These are phyloP conservation scores for Portevinia maculata DNA, from an alignment of 2,888 invertebrate species.

Conservation along the genomic window DNA sequence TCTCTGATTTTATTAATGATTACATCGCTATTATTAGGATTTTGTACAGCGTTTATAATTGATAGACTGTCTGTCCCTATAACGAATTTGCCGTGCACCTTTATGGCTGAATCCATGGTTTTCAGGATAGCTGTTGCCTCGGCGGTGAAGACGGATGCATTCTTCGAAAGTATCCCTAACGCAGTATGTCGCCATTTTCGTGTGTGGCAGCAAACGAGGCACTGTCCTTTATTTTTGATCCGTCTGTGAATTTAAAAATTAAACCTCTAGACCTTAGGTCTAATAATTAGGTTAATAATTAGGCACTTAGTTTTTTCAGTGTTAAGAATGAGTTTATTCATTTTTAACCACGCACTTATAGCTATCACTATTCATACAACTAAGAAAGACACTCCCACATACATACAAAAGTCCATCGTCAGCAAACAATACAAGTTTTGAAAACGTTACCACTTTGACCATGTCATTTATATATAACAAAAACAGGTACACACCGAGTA, in stretches of 20 bases:
- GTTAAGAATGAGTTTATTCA: no score
- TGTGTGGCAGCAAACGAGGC: constrained; percentile 1
- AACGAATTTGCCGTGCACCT: not conserved
- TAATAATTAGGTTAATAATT: no score
- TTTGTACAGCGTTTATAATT: not conserved
- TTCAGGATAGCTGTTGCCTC: not conserved
- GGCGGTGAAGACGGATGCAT: not conserved
- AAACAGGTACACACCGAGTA: no score
- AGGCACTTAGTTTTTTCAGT: no score
- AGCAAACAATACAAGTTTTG: no score
- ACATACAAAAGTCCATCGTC: no score
- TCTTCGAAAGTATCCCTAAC: not conserved
- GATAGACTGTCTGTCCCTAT: not conserved
- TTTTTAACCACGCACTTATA: no score
- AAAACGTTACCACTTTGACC: no score
- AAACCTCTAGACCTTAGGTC: not conserved
- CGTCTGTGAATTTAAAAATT: not conserved
- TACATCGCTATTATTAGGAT: not conserved
- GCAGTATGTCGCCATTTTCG: not conserved
- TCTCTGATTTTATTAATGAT: not conserved
- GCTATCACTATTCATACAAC: no score
- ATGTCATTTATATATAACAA: no score
- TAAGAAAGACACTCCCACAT: no score
- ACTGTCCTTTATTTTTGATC: not conserved
- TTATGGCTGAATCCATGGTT: not conserved